Percentiles rank a stretch among this genome's conserved stretches.
Conservation (phyloP, 1,140 invertebrate genomes). For the Sycobia sp. region DNA sequence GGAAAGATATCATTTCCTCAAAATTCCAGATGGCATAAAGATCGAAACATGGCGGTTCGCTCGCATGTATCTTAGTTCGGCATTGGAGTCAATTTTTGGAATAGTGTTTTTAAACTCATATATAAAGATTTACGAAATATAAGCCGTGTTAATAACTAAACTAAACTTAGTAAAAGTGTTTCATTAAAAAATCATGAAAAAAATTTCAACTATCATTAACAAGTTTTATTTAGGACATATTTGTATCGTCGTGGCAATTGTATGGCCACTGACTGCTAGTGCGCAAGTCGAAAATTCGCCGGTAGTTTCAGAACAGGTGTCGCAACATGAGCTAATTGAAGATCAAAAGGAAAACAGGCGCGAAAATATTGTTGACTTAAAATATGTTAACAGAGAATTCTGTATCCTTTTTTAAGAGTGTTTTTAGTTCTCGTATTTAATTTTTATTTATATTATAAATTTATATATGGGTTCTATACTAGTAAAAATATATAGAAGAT, state of each 20-base stretch:
- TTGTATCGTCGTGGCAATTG: conserved; percentile 8
- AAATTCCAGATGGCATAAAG: conserved; percentile 29
- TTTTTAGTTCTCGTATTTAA: neutral
- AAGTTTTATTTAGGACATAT: neutral
- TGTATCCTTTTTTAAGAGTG: conserved; percentile 48
- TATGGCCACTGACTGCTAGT: neutral
- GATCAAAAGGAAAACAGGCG: conserved; percentile 3
- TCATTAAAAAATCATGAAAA: neutral
- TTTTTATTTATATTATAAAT: no score
- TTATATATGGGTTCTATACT: no score
- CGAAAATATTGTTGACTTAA: conserved; percentile 20
- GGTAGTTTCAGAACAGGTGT: conserved; percentile 33
- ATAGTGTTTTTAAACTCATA: no score
- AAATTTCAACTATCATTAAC: neutral
- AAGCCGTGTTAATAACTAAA: no score
- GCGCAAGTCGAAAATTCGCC: neutral
- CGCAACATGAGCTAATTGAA: conserved; percentile 29
- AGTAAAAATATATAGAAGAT: no score
- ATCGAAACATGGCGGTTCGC: conserved; percentile 18
- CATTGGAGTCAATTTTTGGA: neutral
- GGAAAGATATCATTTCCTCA: no score
- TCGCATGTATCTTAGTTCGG: neutral
- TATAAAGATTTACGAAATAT: no score
- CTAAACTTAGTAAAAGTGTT: neutral
- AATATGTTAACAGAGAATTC: conserved; percentile 38